Evolutionary conservation across 2,113 vertebrate species (phyloP).

Genomic region (Cathartes aura): DNA sequence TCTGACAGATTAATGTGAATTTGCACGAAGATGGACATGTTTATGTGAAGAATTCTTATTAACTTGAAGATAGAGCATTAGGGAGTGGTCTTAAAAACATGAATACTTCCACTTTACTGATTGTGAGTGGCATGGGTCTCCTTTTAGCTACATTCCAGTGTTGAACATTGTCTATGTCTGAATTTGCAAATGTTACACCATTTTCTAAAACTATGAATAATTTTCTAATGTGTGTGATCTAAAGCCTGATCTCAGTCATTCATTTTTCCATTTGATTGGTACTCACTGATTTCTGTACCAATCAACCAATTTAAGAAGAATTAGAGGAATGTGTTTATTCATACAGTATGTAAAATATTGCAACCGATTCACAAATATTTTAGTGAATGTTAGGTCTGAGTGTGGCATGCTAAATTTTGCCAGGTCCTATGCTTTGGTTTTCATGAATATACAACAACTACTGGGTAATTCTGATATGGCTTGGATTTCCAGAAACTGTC

Average conservation of each 20-base stretch:
- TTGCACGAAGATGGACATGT: not conserved
- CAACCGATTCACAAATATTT: not conserved
- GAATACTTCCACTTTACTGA: not conserved
- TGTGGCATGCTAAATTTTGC: not conserved
- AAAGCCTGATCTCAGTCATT: not conserved
- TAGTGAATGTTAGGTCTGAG: not conserved
- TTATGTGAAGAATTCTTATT: not conserved
- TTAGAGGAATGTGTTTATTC: not conserved
- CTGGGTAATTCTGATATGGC: not conserved
- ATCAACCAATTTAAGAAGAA: not conserved
- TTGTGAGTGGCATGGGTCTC: rapidly evolving
- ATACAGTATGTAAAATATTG: not conserved
- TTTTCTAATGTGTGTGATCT: not conserved
- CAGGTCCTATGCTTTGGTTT: not conserved
- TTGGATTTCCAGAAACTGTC: not conserved
- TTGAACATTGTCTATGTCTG: not conserved
- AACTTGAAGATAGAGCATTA: not conserved
- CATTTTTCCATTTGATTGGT: not conserved
- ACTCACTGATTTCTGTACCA: not conserved
- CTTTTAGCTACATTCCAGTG: not conserved
- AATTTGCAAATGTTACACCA: not conserved
- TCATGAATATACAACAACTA: not conserved
- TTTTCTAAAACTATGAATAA: not conserved
- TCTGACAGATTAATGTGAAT: not conserved
- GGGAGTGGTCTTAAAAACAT: not conserved